These are phyloP conservation scores for Villa cingulata DNA, from an alignment of 2,888 invertebrate species.

Conservation along the genomic window DNA sequence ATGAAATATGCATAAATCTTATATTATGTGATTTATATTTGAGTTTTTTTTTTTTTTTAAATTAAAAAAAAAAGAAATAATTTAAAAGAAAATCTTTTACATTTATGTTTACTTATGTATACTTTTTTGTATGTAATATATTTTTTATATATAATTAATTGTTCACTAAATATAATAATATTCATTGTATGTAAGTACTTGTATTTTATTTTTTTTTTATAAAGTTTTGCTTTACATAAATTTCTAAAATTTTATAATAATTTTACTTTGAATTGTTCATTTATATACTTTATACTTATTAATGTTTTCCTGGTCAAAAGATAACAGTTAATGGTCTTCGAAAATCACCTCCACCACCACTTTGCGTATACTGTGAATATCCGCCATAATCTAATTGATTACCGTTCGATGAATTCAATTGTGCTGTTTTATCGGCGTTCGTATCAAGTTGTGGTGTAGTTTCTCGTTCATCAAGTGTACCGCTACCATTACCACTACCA, in stretches of 20 bases:
- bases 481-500: constrained; percentile 19
- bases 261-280: constrained; percentile 1
- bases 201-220: constrained; percentile 8
- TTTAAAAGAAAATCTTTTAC: too few relatives aligned
- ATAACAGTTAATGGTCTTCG: constrained; percentile 35
- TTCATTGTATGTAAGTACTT: too few relatives aligned
- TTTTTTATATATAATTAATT: too few relatives aligned
- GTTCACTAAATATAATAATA: too few relatives aligned
- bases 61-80: too few relatives aligned
- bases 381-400: constrained; percentile 32
- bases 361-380: constrained; percentile 23
- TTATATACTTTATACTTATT: constrained; percentile 5
- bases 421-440: constrained; percentile 26
- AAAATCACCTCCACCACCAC: constrained; percentile 29
- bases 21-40: too few relatives aligned
- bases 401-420: constrained; percentile 32
- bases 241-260: background rate
- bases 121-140: too few relatives aligned
- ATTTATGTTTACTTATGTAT: too few relatives aligned
- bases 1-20: too few relatives aligned
- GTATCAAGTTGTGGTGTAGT: constrained; percentile 32
- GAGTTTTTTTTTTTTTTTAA: too few relatives aligned
- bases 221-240: constrained; percentile 6
- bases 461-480: constrained; percentile 30
- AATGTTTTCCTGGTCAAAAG: constrained; percentile 31